phyloP scores from a whole-genome alignment of 2,888 invertebrate species.

The Drosophila helvetica region DNA sequence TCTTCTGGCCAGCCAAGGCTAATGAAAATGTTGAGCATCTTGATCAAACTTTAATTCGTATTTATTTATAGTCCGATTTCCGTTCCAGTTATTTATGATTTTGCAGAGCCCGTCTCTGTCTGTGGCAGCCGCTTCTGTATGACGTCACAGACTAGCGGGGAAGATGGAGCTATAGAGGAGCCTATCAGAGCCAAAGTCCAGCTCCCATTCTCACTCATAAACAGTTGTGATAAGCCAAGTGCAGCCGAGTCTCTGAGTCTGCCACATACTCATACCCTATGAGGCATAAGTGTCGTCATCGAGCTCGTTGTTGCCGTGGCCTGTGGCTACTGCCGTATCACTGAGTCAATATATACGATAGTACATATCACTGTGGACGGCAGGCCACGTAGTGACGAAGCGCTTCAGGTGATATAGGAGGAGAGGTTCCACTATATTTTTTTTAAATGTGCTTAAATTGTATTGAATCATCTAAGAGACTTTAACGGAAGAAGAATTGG shows the following conservation, averaged over 20 bases:
- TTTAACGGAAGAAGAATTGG: too few species aligned
- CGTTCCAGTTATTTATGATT: conserved; percentile 45
- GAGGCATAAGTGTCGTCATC: conserved; percentile 36
- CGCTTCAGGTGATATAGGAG: too few species aligned
- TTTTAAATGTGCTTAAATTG: too few species aligned
- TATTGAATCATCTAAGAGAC: too few species aligned
- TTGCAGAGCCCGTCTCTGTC: conserved; percentile 4
- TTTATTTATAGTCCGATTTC: conserved; percentile 67
- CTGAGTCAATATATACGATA: too few species aligned
- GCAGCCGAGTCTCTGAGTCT: background rate
- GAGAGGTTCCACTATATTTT: too few species aligned
- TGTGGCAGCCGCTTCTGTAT: background rate
- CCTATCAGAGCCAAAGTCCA: background rate
- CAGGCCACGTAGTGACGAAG: too few species aligned
- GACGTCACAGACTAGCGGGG: conserved; percentile 36
- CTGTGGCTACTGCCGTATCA: conserved; percentile 24
- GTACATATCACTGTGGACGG: too few species aligned
- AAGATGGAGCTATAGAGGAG: background rate
- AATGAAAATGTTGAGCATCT: conserved; percentile 70
- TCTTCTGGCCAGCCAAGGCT: background rate
- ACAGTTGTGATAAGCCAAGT: conserved; percentile 12
- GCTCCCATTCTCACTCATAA: conserved; percentile 1
- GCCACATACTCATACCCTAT: background rate
- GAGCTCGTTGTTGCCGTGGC: background rate
- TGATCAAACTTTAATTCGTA: conserved; percentile 68